Evolutionary conservation across 2,797 vertebrate genomes (phyloP), one percentile per base, ranked within the genome.

Genomic region (Euphonia xanthogaster): DNA sequence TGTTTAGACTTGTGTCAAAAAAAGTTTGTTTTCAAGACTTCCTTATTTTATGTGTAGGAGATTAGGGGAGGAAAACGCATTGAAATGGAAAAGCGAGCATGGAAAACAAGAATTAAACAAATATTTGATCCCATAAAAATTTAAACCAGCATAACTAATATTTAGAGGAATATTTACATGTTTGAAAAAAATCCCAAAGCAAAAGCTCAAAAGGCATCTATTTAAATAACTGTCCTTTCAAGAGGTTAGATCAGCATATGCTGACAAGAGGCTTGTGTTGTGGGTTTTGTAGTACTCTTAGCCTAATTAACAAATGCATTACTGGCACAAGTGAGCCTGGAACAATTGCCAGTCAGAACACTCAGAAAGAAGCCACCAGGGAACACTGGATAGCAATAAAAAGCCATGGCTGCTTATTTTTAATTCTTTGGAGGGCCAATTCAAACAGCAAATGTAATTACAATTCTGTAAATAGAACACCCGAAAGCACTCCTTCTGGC

Each of bases 391-490:
- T 70, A 95, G 98, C 93, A 89, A 85, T 77, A 85, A 96, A 96
- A 86, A 93, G 91, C 92, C 62, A 83, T 94, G 39, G 54, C 81
- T 81, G 90, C 88, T 97, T 93, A 88, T 92, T 90, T 95, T 95
- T 91, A 96, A 97, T 96, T 97, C 97, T 97, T 97, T 85, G 86
- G 97, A 98, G 97, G 96, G 61, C 86, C 76, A 97, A 93, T 93
- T 96, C 96, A 97, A 96, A 97, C 92, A 93, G 97, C 95, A 98
- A 98, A 97, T 92, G 90, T 97, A 97, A 98, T 98, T 96, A 97
- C 96, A 96, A 84, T 94, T 96, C 92, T 97, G 97, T 93, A 96
- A 97, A 96, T 89, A 96, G 97, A 97, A 96, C 92, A 88, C 95
- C 95, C 80, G 14, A 96, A 96, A 97, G 96, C 75, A 72, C 94